These are phyloP conservation scores for Calephelis nemesis DNA, from an alignment of 1,140 invertebrate genomes.

Conservation along the genomic window DNA sequence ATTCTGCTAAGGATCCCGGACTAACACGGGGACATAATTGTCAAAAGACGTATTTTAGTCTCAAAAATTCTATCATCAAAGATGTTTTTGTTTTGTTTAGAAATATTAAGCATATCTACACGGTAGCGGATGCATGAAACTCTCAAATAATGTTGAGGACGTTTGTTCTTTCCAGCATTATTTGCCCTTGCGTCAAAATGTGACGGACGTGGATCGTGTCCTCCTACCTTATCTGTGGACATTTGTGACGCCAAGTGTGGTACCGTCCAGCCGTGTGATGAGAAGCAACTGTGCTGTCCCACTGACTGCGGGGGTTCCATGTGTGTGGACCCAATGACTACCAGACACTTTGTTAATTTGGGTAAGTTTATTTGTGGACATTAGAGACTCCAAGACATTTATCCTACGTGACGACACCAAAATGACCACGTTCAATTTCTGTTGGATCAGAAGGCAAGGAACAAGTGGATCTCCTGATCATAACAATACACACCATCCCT, in stretches of 20 bases:
- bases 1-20: no score
- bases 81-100: no score
- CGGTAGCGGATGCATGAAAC: no score
- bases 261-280: slow-evolving; percentile 35
- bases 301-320: slow-evolving; percentile 79
- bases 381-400: slow-evolving; percentile 38
- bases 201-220: slow-evolving; percentile 48
- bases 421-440: no score
- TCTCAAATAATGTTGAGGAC: not conserved
- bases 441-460: no score
- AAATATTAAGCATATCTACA: no score
- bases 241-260: slow-evolving; percentile 51
- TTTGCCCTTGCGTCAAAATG: slow-evolving; percentile 22
- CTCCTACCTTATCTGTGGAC: slow-evolving; percentile 57
- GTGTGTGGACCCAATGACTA: slow-evolving; percentile 77
- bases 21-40: no score
- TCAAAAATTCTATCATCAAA: no score
- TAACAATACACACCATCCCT: no score
- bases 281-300: slow-evolving; percentile 72
- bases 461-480: no score
- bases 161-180: slow-evolving; percentile 19
- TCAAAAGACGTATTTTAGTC: no score
- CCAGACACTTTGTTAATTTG: slow-evolving; percentile 50
- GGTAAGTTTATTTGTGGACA: slow-evolving; percentile 48
- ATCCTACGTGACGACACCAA: not conserved